phyloP scores from a whole-genome alignment of 2,888 invertebrate genomes.

The Drosophila birchii region DNA sequence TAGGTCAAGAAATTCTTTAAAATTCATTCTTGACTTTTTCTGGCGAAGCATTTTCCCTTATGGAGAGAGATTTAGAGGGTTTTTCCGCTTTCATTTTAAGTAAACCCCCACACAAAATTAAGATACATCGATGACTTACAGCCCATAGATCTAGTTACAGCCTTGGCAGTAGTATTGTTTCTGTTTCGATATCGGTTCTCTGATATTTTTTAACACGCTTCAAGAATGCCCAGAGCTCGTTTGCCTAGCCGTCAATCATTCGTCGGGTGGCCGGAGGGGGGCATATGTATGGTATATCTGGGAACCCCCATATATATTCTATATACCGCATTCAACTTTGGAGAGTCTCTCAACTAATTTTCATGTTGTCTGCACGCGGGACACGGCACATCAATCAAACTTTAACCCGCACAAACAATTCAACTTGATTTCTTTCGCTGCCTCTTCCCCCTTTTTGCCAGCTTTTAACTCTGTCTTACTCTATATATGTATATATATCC shows the following conservation, averaged over 20 bases:
- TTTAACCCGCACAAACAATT: constrained; percentile 45
- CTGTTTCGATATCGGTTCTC: neutral
- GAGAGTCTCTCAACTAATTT: constrained; percentile 64
- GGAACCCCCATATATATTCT: constrained; percentile 11
- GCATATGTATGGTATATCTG: neutral
- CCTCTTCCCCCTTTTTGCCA: neutral
- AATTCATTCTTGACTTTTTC: no score
- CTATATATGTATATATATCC: neutral
- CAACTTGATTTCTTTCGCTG: constrained; percentile 36
- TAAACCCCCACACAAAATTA: neutral
- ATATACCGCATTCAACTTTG: constrained; percentile 23
- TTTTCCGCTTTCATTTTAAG: neutral
- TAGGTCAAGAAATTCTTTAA: neutral
- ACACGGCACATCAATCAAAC: constrained; percentile 72
- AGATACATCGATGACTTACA: constrained; percentile 7
- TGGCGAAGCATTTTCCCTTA: neutral
- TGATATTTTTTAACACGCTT: constrained; percentile 13
- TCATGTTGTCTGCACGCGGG: constrained; percentile 64
- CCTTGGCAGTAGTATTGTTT: constrained; percentile 10
- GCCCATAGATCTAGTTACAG: constrained; percentile 21
- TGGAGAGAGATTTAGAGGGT: neutral
- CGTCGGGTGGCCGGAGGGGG: constrained; percentile 22
- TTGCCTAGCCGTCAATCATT: constrained; percentile 61
- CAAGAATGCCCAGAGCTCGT: constrained; percentile 29
- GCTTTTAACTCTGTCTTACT: constrained; percentile 5